These are phyloP conservation scores for Oreortyx pictus DNA, from an alignment of 2,797 vertebrate species.

Conservation along the genomic window DNA sequence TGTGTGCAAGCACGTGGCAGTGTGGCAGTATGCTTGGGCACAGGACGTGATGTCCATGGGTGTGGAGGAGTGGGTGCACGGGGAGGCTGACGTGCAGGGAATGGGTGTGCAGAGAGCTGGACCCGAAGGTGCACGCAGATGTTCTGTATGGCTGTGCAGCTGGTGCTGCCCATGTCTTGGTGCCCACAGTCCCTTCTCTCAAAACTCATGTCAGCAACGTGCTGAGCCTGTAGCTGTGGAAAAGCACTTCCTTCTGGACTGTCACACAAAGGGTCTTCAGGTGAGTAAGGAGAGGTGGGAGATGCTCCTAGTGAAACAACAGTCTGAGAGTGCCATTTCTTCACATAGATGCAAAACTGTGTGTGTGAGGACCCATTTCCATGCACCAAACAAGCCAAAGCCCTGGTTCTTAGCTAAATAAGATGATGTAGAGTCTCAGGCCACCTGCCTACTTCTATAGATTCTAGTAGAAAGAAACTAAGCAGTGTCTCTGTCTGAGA, in stretches of 20 bases:
- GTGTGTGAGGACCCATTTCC: neutral
- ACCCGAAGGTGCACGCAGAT: neutral
- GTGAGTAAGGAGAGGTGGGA: neutral
- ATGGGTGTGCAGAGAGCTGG: neutral
- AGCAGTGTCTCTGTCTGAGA: neutral
- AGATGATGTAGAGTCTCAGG: neutral
- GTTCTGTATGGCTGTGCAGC: neutral
- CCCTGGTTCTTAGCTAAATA: neutral
- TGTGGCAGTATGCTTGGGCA: neutral
- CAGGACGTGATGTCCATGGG: accelerated
- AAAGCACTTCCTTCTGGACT: neutral
- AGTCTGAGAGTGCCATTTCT: neutral
- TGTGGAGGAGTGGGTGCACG: neutral
- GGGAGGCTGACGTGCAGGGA: neutral
- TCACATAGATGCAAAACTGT: neutral
- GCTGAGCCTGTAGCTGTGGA: neutral
- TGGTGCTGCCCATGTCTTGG: neutral
- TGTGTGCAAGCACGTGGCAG: accelerated
- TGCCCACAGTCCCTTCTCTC: neutral
- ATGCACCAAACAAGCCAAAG: neutral
- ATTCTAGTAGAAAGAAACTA: neutral
- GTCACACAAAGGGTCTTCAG: neutral
- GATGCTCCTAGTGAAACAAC: neutral
- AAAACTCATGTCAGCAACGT: accelerated
- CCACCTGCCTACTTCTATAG: neutral